A percentile compares a stretch with the other conserved stretches of the same genome.
Conservation (phyloP, 92 coral and sea anemone genomes). For the Scolanthus callimorphus region DNA sequence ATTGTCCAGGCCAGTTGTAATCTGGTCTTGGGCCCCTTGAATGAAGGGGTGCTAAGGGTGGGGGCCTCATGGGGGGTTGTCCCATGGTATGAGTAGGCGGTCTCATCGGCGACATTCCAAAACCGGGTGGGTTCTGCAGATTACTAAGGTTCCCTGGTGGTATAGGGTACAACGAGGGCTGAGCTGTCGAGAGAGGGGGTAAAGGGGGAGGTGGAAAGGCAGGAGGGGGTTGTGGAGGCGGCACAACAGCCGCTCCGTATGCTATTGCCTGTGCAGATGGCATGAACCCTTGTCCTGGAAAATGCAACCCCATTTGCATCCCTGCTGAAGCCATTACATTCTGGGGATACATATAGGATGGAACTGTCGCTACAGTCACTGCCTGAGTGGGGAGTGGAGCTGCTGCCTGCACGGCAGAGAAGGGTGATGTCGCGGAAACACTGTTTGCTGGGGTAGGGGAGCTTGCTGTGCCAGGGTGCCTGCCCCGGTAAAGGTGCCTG, state of each 20-base stretch:
- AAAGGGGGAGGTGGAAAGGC: constrained; percentile 55
- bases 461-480: constrained; percentile 7
- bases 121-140: constrained; percentile 64
- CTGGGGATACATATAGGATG: no score
- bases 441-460: constrained; percentile 21
- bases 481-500: no score
- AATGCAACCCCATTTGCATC: constrained; percentile 46
- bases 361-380: no score
- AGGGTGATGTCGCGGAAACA: no score
- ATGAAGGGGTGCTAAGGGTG: constrained; percentile 78
- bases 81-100: constrained; percentile 46
- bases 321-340: constrained; percentile 10
- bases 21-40: constrained; percentile 46
- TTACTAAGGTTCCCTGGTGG: constrained; percentile 56
- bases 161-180: constrained; percentile 60
- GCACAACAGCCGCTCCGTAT: constrained; percentile 17
- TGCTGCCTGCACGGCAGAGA: no score
- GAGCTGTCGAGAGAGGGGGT: constrained; percentile 44
- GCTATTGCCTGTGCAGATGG: constrained; percentile 43
- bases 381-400: neutral
- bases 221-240: constrained; percentile 44
- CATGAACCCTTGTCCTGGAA: constrained; percentile 58
- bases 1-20: constrained; percentile 78
- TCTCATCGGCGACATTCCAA: constrained; percentile 58
- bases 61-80: constrained; percentile 70